These are phyloP conservation scores for Caenorhabditis inopinata DNA, from an alignment of 1,140 invertebrate species.

Conservation along the genomic window DNA sequence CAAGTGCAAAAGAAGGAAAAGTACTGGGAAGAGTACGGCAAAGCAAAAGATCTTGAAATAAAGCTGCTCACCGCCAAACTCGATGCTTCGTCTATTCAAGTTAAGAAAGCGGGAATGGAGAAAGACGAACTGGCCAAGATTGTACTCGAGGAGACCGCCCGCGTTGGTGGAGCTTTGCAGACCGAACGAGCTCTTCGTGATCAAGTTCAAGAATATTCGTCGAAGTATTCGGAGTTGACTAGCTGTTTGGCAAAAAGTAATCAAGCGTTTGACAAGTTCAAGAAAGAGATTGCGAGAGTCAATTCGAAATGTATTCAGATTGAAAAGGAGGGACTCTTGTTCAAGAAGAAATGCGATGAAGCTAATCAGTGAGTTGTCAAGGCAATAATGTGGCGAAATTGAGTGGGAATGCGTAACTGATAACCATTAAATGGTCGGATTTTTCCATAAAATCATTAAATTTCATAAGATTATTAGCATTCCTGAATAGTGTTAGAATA, in stretches of 20 bases:
- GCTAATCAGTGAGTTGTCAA: slow-evolving; percentile 41
- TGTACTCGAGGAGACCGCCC: slow-evolving; percentile 36
- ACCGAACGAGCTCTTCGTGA: slow-evolving; percentile 37
- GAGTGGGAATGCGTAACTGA: too few species aligned
- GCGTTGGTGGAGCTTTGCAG: slow-evolving; percentile 35
- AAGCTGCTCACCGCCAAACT: slow-evolving; percentile 36
- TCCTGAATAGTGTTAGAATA: too few species aligned
- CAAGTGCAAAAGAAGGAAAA: slow-evolving; percentile 32
- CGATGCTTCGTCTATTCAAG: not conserved
- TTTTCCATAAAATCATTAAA: too few species aligned
- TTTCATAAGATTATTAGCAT: too few species aligned
- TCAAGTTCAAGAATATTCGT: slow-evolving; percentile 37
- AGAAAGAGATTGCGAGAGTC: slow-evolving; percentile 40
- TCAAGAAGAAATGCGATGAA: slow-evolving; percentile 41
- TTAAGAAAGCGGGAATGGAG: slow-evolving; percentile 30
- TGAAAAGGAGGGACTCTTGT: slow-evolving; percentile 30
- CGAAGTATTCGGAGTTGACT: slow-evolving; percentile 33
- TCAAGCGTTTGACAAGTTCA: slow-evolving; percentile 40
- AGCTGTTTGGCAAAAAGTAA: slow-evolving; percentile 37
- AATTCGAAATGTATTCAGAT: slow-evolving; percentile 29
- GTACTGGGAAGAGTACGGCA: slow-evolving; percentile 29
- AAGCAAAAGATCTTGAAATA: slow-evolving; percentile 28
- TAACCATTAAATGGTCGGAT: too few species aligned
- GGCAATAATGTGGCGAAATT: too few species aligned
- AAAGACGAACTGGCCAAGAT: slow-evolving; percentile 37